Base-by-base conservation (phyloP, 92 coral and sea anemone species). In the Meandrina meandrites region DNA sequence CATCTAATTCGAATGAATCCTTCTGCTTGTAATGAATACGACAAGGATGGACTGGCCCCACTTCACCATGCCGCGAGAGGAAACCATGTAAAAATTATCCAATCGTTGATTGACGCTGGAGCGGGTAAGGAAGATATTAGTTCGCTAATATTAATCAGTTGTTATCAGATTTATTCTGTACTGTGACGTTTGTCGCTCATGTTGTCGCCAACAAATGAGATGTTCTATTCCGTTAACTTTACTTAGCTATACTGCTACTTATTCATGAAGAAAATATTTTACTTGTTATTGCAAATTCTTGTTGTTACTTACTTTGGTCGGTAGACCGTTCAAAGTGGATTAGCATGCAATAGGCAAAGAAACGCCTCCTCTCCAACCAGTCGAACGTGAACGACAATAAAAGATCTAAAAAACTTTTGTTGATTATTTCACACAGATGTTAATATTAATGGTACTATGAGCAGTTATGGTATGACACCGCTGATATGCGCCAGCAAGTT, bases 51-150 rank as follows among this genome's bases (percentile, higher is more conserved):
- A 1, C 86, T 90, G 56, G 32, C 98, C 9, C 91, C 98, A 2
- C 86, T 94, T 24, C 98, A 94, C 83, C 91, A 94, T 57, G 98
- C 95, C 2, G 91, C 93, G 11, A 87, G 92, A 36, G 90, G 91
- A 32, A 93, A 90, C 78, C 84, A 66, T 66, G 79, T 89, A 22
- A 87, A 92, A 53, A 94, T 94, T 12, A 85, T 94, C 5, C 87
- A 68, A 58, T 51, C 86, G 69, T 79, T 94, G 32, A 79, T 94
- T 36, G 86, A 89, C 18, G 98, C 98, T 42, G 95, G 95, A 34
- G 98, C 98, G 45, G 98, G 98, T 94, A 34, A 83, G 83, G 50
- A 56, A 16, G 32, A 8, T 15, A 1, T n/a, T n/a, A n/a, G n/a
- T n/a, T n/a, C n/a, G n/a, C n/a, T n/a, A n/a, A n/a, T n/a, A n/a